Evolutionary conservation across 1,140 invertebrate genomes (phyloP), one percentile per base, ranked within the genome.

Genomic region (Parasteatoda tepidariorum): DNA sequence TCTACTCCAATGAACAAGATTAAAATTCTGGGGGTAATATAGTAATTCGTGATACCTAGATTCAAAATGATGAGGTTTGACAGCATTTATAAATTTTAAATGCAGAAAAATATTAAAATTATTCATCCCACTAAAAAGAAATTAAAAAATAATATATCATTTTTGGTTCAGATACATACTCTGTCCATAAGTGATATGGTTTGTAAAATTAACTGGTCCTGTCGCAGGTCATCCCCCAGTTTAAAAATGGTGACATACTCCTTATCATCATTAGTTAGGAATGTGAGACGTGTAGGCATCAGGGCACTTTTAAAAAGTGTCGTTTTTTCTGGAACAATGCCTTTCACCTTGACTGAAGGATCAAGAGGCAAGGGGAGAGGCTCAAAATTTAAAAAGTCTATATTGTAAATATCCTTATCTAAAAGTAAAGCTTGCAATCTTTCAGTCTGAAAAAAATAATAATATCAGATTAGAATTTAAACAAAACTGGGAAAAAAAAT

Each of bases 181-280:
- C 89, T 90, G 90, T 99, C 98, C 97, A 99, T 99, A 4, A 99
- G 90, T 0, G 96, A 97, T 81, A 99, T 99, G 90, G 99, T 99
- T 87, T 93, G 92, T 70, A 99, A 89, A 84, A 99, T 97, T 0
- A 99, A 91, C 89, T 99, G 98, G 91, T 99, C 98, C 90, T 99
- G 98, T 30, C 98, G 89, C n/a, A 99, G 89, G 90, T 99, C 98
- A 90, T 99, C 98, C 0, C 98, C 98, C 87, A 98, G 93, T 91
- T 99, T 99, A 89, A 99, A 99, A 85, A 99, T 99, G 0, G 97
- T 95, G 18, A 96, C 94, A 90, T 99, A 99, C 88, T 98, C 95
- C 33, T 90, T 90, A 38, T 94, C 93, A 67, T 93, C 92, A 0
- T 91, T 92, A 0, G 96, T 97, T 22, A 94, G 90, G 89, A 99